These are phyloP conservation scores for Myotis brandtii DNA, from an alignment of 2,113 vertebrate genomes.

Conservation along the genomic window DNA sequence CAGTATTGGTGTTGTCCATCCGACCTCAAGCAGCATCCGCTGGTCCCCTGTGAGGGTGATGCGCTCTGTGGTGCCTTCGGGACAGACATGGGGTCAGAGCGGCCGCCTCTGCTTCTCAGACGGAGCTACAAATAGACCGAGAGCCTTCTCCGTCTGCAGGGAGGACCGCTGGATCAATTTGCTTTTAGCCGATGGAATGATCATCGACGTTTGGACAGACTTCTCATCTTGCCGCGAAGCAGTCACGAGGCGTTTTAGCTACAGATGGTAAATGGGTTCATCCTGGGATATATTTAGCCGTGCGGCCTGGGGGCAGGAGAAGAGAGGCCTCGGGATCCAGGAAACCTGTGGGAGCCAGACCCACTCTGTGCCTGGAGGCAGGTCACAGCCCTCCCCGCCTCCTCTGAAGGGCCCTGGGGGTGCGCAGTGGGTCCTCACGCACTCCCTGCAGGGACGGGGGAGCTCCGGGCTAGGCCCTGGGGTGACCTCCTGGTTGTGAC, in stretches of 20 bases:
- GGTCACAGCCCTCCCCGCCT: background rate
- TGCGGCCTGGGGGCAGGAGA: background rate
- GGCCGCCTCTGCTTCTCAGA: conserved; percentile 7
- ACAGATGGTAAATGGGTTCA: conserved; percentile 67
- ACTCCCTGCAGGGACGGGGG: fast-evolving
- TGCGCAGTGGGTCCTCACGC: fast-evolving
- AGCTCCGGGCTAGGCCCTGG: background rate
- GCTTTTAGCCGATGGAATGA: conserved; percentile 80
- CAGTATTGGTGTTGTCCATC: background rate
- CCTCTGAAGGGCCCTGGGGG: background rate
- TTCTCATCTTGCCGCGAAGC: conserved; percentile 75
- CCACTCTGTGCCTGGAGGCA: background rate
- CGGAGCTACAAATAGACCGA: conserved; percentile 68
- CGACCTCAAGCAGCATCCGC: background rate
- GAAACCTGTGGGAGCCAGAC: background rate
- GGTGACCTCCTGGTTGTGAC: too few relatives aligned
- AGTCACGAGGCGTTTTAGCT: conserved; percentile 73
- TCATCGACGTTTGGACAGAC: conserved; percentile 65
- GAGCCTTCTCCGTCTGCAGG: conserved; percentile 63
- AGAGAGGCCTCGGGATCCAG: conserved; percentile 49
- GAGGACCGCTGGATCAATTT: conserved; percentile 76
- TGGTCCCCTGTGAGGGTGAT: background rate
- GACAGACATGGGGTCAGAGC: conserved; percentile 38
- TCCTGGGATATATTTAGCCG: conserved; percentile 68
- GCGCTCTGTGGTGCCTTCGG: background rate